Base-by-base conservation (phyloP, 2,113 vertebrate species). In the Mus spicilegus region DNA sequence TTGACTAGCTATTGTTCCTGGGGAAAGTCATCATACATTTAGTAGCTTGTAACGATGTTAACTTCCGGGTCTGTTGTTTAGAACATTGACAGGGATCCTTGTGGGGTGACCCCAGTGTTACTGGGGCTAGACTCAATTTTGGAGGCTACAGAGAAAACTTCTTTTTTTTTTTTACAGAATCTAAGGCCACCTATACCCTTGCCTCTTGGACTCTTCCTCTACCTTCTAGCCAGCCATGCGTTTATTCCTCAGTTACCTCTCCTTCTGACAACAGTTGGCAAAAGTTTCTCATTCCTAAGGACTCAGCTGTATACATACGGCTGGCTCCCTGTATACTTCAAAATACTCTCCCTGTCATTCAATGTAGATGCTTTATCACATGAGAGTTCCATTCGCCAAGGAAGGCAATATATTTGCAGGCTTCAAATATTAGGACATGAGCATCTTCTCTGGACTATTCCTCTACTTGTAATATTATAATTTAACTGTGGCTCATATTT, bases 401-500 rank as follows among this genome's bases (percentile, higher is more conserved):
- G 36, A 80, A 63, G 46, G 49, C 12, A 49, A 46, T 36, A 84
- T 19, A 70, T 12, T 49, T 86, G 30, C 39, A 84, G 36, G 20
- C 46, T 49, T 20, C 33, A 70, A 51, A 61, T 56, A 84, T 63
- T 67, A 85, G 46, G 42, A 87, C 17, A 73, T 3, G 42, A n/a
- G 49, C 16, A 33, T 69, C 63, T 96, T 49, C 58, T 26, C 10
- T 49, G n/a, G n/a, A 6, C n/a, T n/a, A 26, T 75, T 91, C 61
- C 36, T 90, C 51, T 81, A 22, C 58, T 9, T 72, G 33, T 51
- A 30, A 56, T n/a, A 56, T 16, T 26, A 26, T 63, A 26, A 49
- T 70, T 90, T 61, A 72, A 87, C 73, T 51, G 19, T 77, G 91
- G 91, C 65, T 87, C 85, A 61, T 75, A 90, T 85, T 70, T 58